Base-by-base conservation (phyloP, 2,888 invertebrate genomes). In the Mesoligia furuncula region DNA sequence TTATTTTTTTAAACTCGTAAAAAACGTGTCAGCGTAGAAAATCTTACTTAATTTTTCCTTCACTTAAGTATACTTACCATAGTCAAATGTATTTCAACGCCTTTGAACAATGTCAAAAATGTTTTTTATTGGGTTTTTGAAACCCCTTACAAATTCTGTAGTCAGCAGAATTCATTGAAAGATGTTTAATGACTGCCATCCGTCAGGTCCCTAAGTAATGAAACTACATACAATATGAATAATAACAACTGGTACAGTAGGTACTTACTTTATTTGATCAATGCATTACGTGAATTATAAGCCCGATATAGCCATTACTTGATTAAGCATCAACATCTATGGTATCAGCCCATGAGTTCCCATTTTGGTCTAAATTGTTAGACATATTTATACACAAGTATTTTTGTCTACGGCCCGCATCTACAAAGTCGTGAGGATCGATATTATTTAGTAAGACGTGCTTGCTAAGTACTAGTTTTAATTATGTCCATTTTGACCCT, bases 301-400 rank as follows among this genome's bases (percentile, higher is more conserved):
- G 17, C 27, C 15, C 36, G 24, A 57, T 20, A 62, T 24, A 13
- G 11, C n/a, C 13, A 78, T 70, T 71, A 78, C 42, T 78, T 48
- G 31, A 64, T 79, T 61, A 24, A 45, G 5, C 36, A 70, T 31
- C 9, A 31, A 54, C 24, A 24, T 36, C 17, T 54, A 69, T 36
- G 54, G 36, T n/a, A 51, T 36, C 24, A 15, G 48, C 24, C 36
- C 24, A 48, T 5, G 24, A 78, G 27, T 62, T 6, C 51, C 5
- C 24, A 48, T 39, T 66, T 65, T 61, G 27, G 15, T 57, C 7
- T 61, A 6, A 5, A 17, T 7, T n/a, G 77, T 13, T 13, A 67
- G 59, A 67, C 11, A 54, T 15, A 67, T 31, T 45, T 36, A 36
- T 39, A 59, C 48, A 73, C 20, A 8, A 48, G n/a, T 59, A 73